Evolutionary conservation across 2,888 invertebrate genomes (phyloP).

Genomic region (Matsumyia berberina): DNA sequence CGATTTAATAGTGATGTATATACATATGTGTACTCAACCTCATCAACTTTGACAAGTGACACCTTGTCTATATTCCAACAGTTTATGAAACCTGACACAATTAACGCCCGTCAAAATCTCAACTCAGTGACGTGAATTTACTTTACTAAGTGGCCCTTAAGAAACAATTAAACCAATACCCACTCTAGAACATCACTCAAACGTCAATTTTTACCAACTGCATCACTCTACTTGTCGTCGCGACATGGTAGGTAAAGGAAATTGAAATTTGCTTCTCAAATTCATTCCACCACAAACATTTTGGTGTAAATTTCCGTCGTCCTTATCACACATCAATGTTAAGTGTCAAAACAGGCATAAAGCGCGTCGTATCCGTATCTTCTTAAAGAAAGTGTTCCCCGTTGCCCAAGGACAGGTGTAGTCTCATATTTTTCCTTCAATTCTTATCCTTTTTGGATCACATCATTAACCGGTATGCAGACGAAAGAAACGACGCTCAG

Average conservation of each 20-base stretch:
- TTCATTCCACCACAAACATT: not conserved
- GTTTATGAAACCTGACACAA: constrained; percentile 14
- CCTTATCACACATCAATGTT: constrained; percentile 17
- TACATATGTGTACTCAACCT: not conserved
- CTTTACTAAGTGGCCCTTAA: constrained; percentile 25
- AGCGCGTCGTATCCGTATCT: not conserved
- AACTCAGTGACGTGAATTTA: constrained; percentile 66
- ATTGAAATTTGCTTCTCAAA: constrained; percentile 37
- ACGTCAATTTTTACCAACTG: constrained; percentile 12
- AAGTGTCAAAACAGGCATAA: constrained; percentile 4
- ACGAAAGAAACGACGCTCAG: constrained; percentile 13
- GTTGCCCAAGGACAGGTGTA: constrained; percentile 3
- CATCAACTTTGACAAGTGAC: not conserved
- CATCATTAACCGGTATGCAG: not conserved
- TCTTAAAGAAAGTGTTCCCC: not conserved
- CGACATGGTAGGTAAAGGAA: too few species aligned
- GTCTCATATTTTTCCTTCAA: constrained; percentile 6
- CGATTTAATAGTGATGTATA: too few species aligned
- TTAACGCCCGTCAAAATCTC: constrained; percentile 60
- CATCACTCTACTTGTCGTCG: too few species aligned
- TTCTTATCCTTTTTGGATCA: not conserved
- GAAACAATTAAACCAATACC: constrained; percentile 50
- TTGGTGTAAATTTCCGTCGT: constrained; percentile 8
- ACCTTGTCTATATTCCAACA: not conserved
- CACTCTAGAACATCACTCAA: constrained; percentile 21